A percentile compares a stretch with the other conserved stretches of the same genome.
These are phyloP conservation scores for Sylvia borin DNA, from an alignment of 2,797 vertebrate species.

Conservation along the genomic window DNA sequence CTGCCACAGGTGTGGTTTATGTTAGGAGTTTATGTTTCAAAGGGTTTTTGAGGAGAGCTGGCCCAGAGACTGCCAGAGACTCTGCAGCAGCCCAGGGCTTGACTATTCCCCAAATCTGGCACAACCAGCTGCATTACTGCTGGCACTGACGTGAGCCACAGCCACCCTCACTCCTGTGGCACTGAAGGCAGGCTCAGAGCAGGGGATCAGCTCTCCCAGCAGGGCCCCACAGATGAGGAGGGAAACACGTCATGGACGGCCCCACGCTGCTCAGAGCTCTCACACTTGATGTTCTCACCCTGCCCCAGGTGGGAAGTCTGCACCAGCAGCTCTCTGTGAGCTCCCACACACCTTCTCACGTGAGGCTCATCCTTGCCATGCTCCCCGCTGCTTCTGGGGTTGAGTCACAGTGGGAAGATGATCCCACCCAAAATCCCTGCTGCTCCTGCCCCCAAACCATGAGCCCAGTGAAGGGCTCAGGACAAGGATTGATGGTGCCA, in stretches of 20 bases:
- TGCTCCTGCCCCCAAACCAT: not conserved
- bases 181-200: not conserved
- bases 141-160: not conserved
- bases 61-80: not conserved
- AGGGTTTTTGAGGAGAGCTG: not conserved
- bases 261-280: not conserved
- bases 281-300: not conserved
- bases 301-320: not conserved
- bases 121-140: not conserved
- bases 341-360: not conserved
- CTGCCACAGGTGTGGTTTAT: not conserved
- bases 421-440: not conserved
- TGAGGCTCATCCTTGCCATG: accelerated
- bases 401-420: not conserved
- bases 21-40: not conserved
- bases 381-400: not conserved
- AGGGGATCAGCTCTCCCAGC: not conserved
- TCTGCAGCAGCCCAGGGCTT: not conserved
- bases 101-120: not conserved
- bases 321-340: not conserved
- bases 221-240: accelerated
- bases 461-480: not conserved
- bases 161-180: not conserved
- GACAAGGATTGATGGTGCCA: not conserved
- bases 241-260: accelerated